Percentiles rank a stretch among this genome's conserved stretches.
These are phyloP conservation scores for Pelusios castaneus DNA, from an alignment of 2,113 vertebrate genomes.

Conservation along the genomic window DNA sequence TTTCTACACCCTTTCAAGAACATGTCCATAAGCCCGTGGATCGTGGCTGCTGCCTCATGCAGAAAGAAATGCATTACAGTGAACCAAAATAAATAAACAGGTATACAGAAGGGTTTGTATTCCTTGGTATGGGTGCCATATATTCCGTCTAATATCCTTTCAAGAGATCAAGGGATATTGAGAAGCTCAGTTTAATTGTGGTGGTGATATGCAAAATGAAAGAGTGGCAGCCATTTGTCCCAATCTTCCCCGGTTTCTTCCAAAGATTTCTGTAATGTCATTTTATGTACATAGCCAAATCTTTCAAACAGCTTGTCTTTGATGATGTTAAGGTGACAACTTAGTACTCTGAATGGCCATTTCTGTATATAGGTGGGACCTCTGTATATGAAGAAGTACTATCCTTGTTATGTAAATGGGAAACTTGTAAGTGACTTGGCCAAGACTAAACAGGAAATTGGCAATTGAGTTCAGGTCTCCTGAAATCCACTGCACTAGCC, in stretches of 20 bases:
- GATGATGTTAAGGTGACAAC: not conserved
- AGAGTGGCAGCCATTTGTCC: not conserved
- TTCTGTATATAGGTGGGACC: not conserved
- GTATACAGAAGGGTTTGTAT: not conserved
- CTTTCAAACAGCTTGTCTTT: not conserved
- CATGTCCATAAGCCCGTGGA: not conserved
- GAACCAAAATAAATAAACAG: accelerated
- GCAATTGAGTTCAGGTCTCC: not conserved
- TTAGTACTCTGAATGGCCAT: not conserved
- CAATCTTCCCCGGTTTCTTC: not conserved
- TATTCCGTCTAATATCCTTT: not conserved
- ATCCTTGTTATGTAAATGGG: not conserved
- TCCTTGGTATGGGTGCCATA: not conserved
- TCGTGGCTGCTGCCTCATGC: not conserved
- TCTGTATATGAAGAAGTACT: not conserved
- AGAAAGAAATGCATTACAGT: not conserved
- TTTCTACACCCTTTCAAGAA: not conserved
- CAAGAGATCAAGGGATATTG: not conserved
- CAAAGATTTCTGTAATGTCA: not conserved
- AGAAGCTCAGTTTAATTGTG: not conserved
- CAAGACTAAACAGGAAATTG: not conserved
- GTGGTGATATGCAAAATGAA: not conserved
- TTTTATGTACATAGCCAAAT: not conserved
- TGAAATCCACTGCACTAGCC: not conserved
- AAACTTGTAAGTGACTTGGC: not conserved